These are phyloP conservation scores for Cosmia trapezina DNA, from an alignment of 2,888 invertebrate genomes.

Conservation along the genomic window DNA sequence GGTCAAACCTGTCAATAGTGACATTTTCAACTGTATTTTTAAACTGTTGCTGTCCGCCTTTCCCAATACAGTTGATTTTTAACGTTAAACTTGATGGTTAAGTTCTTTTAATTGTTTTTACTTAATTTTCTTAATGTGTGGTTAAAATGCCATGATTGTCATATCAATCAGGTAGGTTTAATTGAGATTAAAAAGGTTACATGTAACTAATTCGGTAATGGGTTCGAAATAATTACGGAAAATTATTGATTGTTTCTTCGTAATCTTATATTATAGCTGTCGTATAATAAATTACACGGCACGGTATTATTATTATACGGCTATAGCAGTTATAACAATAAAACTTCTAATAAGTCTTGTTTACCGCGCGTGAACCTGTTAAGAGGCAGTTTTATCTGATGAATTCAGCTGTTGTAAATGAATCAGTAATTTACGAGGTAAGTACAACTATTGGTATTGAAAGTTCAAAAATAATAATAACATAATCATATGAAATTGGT, in stretches of 20 bases:
- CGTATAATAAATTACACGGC: neutral
- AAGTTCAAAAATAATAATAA: neutral
- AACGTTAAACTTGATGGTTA: slow-evolving; percentile 20
- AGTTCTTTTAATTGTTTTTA: slow-evolving; percentile 38
- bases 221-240: slow-evolving; percentile 10
- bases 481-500: too few species aligned
- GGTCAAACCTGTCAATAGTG: slow-evolving; percentile 61
- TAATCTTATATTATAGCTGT: neutral
- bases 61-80: slow-evolving; percentile 46
- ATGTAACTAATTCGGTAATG: slow-evolving; percentile 47
- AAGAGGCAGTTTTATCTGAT: neutral
- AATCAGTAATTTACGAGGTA: neutral
- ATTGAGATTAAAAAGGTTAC: slow-evolving; percentile 49
- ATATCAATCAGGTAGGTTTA: slow-evolving; percentile 19
- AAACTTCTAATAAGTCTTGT: too few species aligned
- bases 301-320: too few species aligned
- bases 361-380: too few species aligned
- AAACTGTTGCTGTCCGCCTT: slow-evolving; percentile 37
- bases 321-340: too few species aligned
- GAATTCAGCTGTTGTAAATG: neutral
- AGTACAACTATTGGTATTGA: neutral
- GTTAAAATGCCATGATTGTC: slow-evolving; percentile 40
- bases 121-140: slow-evolving; percentile 36
- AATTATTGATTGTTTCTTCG: slow-evolving; percentile 16
- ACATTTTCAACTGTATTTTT: slow-evolving; percentile 60